Evolutionary conservation across 92 coral and sea anemone species (phyloP), one percentile per base, ranked within the genome.

Genomic region (Zoanthus solanderi): DNA sequence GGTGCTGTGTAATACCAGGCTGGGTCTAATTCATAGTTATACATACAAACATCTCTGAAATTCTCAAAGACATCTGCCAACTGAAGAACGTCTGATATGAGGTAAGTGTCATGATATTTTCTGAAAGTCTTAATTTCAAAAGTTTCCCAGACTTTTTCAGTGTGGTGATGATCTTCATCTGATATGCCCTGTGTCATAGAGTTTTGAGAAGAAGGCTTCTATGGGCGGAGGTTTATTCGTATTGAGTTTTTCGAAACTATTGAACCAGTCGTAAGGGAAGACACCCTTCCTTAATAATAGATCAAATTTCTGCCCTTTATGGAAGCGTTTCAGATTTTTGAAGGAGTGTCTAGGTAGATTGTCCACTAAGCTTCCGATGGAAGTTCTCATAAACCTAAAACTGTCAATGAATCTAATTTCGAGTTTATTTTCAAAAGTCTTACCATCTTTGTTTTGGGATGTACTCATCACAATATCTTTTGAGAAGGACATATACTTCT

Each of bases 41-140:
- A 23, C 23, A 23, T 23, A 23, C 23, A 93, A 31, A 71, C 87
- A 50, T 90, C 53, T 73, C 91, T 84, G 80, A 92, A 90, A n/a
- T 90, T 78, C 47, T 57, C 63, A 57, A 15, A 57, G 63, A 56
- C 63, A 10, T 50, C 83, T 83, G 91, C 47, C 87, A 87, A 9
- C 4, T 4, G 52, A 4, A 47, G 87, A 91, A 56, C 63, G 17
- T 56, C 63, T 9, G 63, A 23, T 23, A 23, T 23, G 23, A 23
- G 23, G 23, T 23, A 23, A 23, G 23, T 23, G 23, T 23, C 23
- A 9, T 90, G 93, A 47, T 90, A 90, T 2, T 73, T 57, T 42
- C 93, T 44, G 88, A 90, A 86, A 0, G 87, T 79, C 60, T 78
- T 90, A 83, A 90, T 75, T 0, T 71, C 23, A 29, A 90, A 87